Base-by-base conservation (phyloP, 2,797 vertebrate genomes). In the Rallus crepitans region DNA sequence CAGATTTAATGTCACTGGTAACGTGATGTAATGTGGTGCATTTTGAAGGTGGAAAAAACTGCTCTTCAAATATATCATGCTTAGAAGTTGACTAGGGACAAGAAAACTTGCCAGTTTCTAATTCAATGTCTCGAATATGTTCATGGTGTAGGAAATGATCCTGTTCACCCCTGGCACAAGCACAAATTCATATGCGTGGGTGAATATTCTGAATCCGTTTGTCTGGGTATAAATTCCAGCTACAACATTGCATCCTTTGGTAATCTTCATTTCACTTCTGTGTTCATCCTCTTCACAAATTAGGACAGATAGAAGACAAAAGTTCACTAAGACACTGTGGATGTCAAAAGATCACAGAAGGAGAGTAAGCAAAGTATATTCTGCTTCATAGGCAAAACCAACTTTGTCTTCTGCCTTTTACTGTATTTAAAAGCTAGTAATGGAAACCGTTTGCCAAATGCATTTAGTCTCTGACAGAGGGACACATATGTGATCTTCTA, bases 401-500 rank as follows among this genome's bases (percentile, higher is more conserved):
- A 73, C 40, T 82, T 93, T 95, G 94, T 25, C 31, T 81, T 90
- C 70, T 71, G 72, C 66, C 15, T 87, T 90, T 87, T 81, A 87
- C 65, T 75, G 35, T 96, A 95, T 89, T 97, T 96, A 96, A 97
- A 95, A 97, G 78, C 61, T 88, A 96, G 85, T 78, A 96, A 97
- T 59, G 83, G 80, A 96, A 97, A 97, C 66, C 80, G 90, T 85
- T 98, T 97, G 95, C 94, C 89, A 96, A 97, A 94, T 52, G 71
- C 64, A 96, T 93, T 96, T 96, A 96, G 77, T 90, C 59, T 97
- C 95, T 97, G 92, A 98, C 92, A 95, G 95, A 97, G 94, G 87
- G 85, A 97, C 92, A 96, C 96, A 96, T 94, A 94, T 95, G 92
- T 96, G 96, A 97, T 95, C 94, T 96, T 66, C 96, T 97, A 97